Evolutionary conservation across 2,888 invertebrate genomes (phyloP), one percentile per base, ranked within the genome.

Genomic region (Drosophila meridiana): DNA sequence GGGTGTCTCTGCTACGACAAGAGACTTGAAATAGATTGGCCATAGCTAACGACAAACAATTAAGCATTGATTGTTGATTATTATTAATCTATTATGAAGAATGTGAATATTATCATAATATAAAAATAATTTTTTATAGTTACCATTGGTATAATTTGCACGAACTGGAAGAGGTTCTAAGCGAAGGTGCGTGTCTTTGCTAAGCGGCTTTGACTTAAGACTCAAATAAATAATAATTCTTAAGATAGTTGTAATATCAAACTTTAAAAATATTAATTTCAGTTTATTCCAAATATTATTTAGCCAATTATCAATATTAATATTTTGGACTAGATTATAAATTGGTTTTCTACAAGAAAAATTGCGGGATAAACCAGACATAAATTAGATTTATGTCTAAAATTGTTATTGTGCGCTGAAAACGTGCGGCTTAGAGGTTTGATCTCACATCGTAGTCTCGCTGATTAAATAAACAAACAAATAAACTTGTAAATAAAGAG

Each of bases 381-480:
- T 20, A 36, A 26, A 52, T 36, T 20, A 36, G 9, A n/a, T 52
- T 52, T 7, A 20, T 52, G 34, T 26, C 6, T 7, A 52, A 4
- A 32, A 26, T 26, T 20, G 13, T 13, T 52, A 26, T 20, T 11
- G 34, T 52, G 11, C n/a, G 11, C 20, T 11, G 20, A 13, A 52
- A 52, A 34, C 52, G 52, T 52, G 52, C 3, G 34, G 20, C 11
- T 34, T 9, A 8, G 11, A 20, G 20, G 20, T 3, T 34, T 20
- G 14, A 6, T 34, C 52, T 34, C 34, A 13, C n/a, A 20, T 32
- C 9, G n/a, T 3, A 1, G 20, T 13, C 34, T 26, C 3, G 34
- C 52, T 52, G 34, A 52, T 52, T 52, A 34, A 26, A 34, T 42
- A 45, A 56, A 20, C 32, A 62, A 48, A 62, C 50, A 56, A 40